These are phyloP conservation scores for Synergus umbraculus DNA, from an alignment of 2,888 invertebrate genomes.

Conservation along the genomic window DNA sequence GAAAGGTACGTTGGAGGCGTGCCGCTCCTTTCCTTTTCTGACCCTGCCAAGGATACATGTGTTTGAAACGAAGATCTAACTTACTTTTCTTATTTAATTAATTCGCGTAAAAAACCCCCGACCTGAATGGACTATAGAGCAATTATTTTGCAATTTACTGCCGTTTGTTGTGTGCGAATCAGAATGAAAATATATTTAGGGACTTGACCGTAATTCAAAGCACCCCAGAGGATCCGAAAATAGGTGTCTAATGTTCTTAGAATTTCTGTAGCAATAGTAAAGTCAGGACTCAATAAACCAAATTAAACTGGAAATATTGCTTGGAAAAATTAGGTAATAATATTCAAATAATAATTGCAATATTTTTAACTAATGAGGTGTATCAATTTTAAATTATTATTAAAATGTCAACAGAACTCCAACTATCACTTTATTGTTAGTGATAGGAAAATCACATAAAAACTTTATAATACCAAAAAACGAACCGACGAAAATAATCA, in stretches of 20 bases:
- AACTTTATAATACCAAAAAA: too few relatives aligned
- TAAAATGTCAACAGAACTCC: too few relatives aligned
- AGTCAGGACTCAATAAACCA: not conserved
- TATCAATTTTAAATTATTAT: too few relatives aligned
- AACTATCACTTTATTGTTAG: too few relatives aligned
- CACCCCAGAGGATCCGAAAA: conserved; percentile 63
- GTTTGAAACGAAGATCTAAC: not conserved
- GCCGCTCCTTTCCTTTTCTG: conserved; percentile 43
- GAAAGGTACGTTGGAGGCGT: conserved; percentile 63
- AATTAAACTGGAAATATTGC: not conserved
- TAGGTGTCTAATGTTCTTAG: conserved; percentile 46
- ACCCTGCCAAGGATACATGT: not conserved
- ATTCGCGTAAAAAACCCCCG: conserved; percentile 51
- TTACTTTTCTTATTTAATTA: not conserved
- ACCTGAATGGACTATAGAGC: conserved; percentile 58
- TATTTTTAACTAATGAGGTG: too few relatives aligned
- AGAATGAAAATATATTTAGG: conserved; percentile 73
- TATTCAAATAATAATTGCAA: too few relatives aligned
- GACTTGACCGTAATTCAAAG: conserved; percentile 64
- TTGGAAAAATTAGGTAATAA: too few relatives aligned
- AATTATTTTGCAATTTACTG: conserved; percentile 74
- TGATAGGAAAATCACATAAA: too few relatives aligned
- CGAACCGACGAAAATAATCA: too few relatives aligned
- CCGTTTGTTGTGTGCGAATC: conserved; percentile 65
- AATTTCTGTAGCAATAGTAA: not conserved